Base-by-base conservation (phyloP, 2,797 vertebrate genomes). In the Coracias cyanogaster region DNA sequence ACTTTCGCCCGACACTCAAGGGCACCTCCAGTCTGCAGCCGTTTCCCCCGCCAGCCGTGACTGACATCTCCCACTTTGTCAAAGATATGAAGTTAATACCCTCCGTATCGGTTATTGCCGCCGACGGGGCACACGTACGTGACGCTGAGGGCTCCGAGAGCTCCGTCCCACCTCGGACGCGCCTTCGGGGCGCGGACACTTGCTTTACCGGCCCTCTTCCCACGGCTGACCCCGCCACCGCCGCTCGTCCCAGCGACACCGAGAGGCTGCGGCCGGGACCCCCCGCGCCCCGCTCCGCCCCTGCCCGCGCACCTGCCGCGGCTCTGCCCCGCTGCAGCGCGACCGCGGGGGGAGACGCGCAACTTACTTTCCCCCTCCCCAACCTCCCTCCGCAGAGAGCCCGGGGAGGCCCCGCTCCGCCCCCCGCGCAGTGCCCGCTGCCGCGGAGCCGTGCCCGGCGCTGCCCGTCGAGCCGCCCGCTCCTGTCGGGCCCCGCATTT, bases 161-260 rank as follows among this genome's bases (percentile, higher is more conserved):
- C 91, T 92, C 92, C 82, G 74, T 94, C 92, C 93, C 94, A 43
- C 91, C 90, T 84, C 94, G 92, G 74, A 65, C 74, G 92, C 70
- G 69, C 67, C 49, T 21, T 28, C 15, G 6, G 39, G 60, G 21
- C 18, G 15, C 64, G 12, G 39, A 37, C 31, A 10, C 80, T 0
- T 43, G 22, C 10, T 6, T 41, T 28, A 31, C 4, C 78, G 18
- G 18, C 21, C 9, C 12, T 58, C 45, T 7, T 51, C 48, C 69
- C 5, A 31, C 20, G 10, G 61, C 51, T 43, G 82, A 29, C 43
- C 18, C 89, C 17, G 37, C 37, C 51, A 33, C 31, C 31, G 26
- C 31, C 58, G 24, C 37, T 25, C 57, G 35, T 20, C 71, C 86
- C 71, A 6, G 55, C 26, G 41, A 20, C 71, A 28, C 54, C 7